Percentiles rank a stretch among this genome's conserved stretches.
Conservation (phyloP, 2,888 invertebrate genomes). For the Herminia tarsipennalis region DNA sequence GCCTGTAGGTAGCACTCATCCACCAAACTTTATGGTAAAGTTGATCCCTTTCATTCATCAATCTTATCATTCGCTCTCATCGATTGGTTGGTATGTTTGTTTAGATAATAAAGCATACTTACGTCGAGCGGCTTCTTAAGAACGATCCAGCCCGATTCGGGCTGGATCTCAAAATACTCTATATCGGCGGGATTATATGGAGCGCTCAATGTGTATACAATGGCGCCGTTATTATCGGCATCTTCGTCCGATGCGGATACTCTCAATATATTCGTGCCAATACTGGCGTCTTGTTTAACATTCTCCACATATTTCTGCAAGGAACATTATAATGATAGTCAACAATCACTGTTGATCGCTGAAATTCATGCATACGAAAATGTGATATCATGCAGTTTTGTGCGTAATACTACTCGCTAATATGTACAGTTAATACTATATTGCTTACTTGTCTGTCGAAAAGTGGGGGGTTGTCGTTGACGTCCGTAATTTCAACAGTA, state of each 20-base stretch:
- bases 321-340: constrained; percentile 57
- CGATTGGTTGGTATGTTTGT: constrained; percentile 41
- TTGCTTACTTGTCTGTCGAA: constrained; percentile 96
- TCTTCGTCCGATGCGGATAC: constrained; percentile 99
- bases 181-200: constrained; percentile 95
- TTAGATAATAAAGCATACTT: constrained; percentile 86
- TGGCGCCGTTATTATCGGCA: constrained; percentile 98
- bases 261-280: constrained; percentile 96
- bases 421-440: constrained; percentile 41
- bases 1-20: constrained; percentile 85
- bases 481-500: constrained; percentile 98
- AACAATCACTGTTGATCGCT: constrained; percentile 42
- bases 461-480: constrained; percentile 98
- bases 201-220: constrained; percentile 95
- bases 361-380: constrained; percentile 54
- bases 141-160: constrained; percentile 98
- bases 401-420: constrained; percentile 44
- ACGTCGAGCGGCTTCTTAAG: constrained; percentile 98
- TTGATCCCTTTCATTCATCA: constrained; percentile 81
- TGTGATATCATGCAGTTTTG: constrained; percentile 58
- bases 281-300: constrained; percentile 98
- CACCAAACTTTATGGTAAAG: constrained; percentile 82
- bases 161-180: constrained; percentile 98
- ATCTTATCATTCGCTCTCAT: constrained; percentile 68
- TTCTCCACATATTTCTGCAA: constrained; percentile 98